Evolutionary conservation across 2,797 vertebrate species (phyloP).

Genomic region (Gobionotothen gibberifrons): DNA sequence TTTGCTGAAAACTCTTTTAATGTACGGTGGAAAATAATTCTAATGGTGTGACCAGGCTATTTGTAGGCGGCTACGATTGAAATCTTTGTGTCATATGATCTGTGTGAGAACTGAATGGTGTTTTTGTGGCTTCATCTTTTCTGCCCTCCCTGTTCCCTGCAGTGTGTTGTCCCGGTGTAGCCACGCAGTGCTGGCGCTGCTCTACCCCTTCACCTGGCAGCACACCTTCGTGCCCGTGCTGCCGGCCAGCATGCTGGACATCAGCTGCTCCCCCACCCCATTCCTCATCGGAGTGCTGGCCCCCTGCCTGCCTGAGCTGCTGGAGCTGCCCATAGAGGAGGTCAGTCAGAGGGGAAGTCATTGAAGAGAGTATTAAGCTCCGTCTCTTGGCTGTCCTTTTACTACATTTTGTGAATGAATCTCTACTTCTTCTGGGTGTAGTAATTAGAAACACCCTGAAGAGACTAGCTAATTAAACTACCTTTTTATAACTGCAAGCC

Average conservation of each 20-base stretch:
- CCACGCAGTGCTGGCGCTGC: slow-evolving; percentile 91
- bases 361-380: too few relatives aligned
- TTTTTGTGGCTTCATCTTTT: slow-evolving; percentile 2
- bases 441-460: not conserved
- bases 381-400: not conserved
- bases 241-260: slow-evolving; percentile 95
- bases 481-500: not conserved
- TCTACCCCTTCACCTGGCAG: slow-evolving; percentile 98
- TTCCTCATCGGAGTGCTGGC: slow-evolving; percentile 96
- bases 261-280: slow-evolving; percentile 96
- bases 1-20: not conserved
- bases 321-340: slow-evolving; percentile 96
- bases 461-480: slow-evolving; percentile 16
- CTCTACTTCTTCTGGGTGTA: not conserved
- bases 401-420: slow-evolving; percentile 3
- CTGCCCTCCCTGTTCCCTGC: not conserved
- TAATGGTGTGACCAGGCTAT: not conserved
- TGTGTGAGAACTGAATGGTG: slow-evolving; percentile 8
- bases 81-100: slow-evolving; percentile 18
- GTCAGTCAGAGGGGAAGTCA: slow-evolving; percentile 73
- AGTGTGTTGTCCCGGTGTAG: slow-evolving; percentile 94
- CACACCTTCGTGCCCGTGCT: slow-evolving; percentile 97
- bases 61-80: slow-evolving; percentile 7
- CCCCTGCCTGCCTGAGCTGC: slow-evolving; percentile 90
- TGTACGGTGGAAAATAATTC: not conserved